Evolutionary conservation across 2,888 invertebrate genomes (phyloP).

Genomic region (Diarsia brunnea): DNA sequence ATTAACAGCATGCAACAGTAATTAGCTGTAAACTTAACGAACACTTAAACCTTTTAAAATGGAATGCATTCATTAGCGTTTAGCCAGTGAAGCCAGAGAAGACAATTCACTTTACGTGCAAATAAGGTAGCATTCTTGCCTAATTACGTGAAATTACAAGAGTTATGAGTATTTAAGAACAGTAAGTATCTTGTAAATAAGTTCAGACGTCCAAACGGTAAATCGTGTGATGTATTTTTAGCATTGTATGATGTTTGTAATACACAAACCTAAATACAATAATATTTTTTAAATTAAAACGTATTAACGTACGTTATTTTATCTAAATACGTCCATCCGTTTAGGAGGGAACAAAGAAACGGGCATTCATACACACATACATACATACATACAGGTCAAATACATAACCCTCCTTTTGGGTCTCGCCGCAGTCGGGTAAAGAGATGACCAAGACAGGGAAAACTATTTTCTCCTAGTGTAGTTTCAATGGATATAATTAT

Average conservation of each 20-base stretch:
- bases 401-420: no score
- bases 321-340: no score
- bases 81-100: slow-evolving; percentile 37
- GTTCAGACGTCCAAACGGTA: background rate
- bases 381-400: no score
- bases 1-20: slow-evolving; percentile 30
- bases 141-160: slow-evolving; percentile 53
- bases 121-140: slow-evolving; percentile 59
- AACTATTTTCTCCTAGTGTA: no score
- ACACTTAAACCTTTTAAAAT: slow-evolving; percentile 47
- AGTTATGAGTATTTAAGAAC: slow-evolving; percentile 5
- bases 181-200: slow-evolving; percentile 6
- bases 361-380: no score
- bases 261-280: no score
- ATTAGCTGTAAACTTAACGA: slow-evolving; percentile 49
- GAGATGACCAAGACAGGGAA: no score
- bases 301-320: no score
- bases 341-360: no score
- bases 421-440: no score
- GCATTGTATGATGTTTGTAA: background rate
- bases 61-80: slow-evolving; percentile 48
- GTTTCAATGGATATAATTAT: no score
- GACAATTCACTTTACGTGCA: slow-evolving; percentile 55
- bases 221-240: background rate
- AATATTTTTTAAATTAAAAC: no score